Evolutionary conservation across 2,888 invertebrate species (phyloP).

Genomic region (Alcis repandata): DNA sequence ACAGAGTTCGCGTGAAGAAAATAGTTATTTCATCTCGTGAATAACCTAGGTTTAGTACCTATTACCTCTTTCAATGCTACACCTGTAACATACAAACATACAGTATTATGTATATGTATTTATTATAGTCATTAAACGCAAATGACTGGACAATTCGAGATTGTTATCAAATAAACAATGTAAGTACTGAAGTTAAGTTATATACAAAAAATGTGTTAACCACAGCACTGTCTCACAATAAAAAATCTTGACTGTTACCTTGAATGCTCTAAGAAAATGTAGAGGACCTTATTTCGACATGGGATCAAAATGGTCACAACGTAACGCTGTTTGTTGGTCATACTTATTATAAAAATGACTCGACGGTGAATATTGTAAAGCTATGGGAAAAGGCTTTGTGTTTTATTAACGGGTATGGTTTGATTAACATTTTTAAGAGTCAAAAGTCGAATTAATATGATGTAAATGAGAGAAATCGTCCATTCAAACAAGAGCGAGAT

Average conservation of each 20-base stretch:
- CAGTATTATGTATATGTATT: constrained; percentile 26
- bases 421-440: constrained; percentile 1
- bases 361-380: constrained; percentile 38
- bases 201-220: constrained; percentile 9
- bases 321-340: neutral
- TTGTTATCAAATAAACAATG: constrained; percentile 75
- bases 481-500: no score
- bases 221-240: constrained; percentile 14
- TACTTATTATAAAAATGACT: constrained; percentile 31
- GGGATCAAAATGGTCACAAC: neutral
- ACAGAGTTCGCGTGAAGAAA: constrained; percentile 10
- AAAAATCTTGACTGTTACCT: constrained; percentile 6
- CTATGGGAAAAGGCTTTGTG: constrained; percentile 44
- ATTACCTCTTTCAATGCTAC: constrained; percentile 27
- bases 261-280: neutral
- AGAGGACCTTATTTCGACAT: constrained; percentile 15
- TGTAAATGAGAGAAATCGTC: no score
- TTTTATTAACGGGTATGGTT: constrained; percentile 33
- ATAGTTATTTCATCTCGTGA: constrained; percentile 14
- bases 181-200: constrained; percentile 46
- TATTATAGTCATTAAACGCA: constrained; percentile 56
- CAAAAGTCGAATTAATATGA: constrained; percentile 7
- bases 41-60: constrained; percentile 2
- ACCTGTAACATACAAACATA: constrained; percentile 13
- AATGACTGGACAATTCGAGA: constrained; percentile 63